phyloP scores from a whole-genome alignment of 2,113 vertebrate species.

The Cephalopholis sonnerati region DNA sequence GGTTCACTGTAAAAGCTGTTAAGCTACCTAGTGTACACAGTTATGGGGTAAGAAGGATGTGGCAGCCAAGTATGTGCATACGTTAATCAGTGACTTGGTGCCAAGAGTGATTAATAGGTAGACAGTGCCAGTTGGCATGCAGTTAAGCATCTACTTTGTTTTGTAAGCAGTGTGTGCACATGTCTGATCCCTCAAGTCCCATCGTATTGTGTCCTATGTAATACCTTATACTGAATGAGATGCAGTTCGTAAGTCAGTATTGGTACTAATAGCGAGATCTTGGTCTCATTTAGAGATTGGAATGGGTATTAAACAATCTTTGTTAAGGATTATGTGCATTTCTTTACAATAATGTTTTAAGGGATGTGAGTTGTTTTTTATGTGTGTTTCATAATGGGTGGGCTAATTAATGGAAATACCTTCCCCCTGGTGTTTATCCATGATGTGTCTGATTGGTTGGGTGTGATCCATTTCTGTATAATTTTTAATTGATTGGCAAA shows the following conservation, averaged over 20 bases:
- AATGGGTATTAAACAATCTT: background rate
- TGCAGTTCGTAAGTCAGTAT: background rate
- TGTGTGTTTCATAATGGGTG: background rate
- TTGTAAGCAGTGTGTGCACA: background rate
- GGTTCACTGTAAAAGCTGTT: background rate
- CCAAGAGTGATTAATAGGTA: conserved; percentile 8
- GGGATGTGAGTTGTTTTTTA: no score
- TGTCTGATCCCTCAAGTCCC: background rate
- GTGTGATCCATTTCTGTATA: no score
- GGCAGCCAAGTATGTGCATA: background rate
- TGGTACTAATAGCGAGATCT: background rate
- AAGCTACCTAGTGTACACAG: background rate
- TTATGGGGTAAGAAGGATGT: no score
- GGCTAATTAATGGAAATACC: background rate
- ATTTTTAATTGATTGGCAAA: no score
- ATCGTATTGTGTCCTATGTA: background rate
- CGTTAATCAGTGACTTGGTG: background rate
- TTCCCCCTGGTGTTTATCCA: no score
- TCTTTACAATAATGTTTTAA: no score
- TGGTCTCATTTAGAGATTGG: background rate
- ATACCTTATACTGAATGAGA: background rate
- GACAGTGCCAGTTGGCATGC: background rate
- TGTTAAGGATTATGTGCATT: background rate
- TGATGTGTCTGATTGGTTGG: no score
- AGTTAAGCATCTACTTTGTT: background rate